Base-by-base conservation (phyloP, 2,888 invertebrate species). In the Fragum whitleyi region DNA sequence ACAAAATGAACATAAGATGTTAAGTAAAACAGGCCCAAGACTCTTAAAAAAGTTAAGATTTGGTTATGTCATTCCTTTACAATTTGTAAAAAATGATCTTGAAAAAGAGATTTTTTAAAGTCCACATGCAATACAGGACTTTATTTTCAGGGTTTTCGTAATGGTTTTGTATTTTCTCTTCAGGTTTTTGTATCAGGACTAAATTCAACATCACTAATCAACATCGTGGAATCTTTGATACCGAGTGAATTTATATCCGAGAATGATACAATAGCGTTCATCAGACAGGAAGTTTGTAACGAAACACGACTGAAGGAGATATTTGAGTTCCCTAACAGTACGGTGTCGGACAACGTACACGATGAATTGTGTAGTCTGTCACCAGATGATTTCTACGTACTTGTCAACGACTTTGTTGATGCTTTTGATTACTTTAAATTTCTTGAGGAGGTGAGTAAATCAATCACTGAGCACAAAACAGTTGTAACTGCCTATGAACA, bases 321-420 rank as follows among this genome's bases (percentile, higher is more conserved):
- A 14, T 81, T 87, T 26, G 84, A 85, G 19, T 89, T 90, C 68
- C 77, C 82, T 1, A 85, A 87, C 69, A 62, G 83, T n/a, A 75
- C 82, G 0, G 86, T 83, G 2, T 86, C 83, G 5, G 72, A 74
- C 23, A 55, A 79, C 9, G 85, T 90, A 2, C 85, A 90, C 70
- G 73, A 59, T 5, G 87, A 90, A 68, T 59, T 90, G 26, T 90
- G 90, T 81, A 83, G 81, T 47, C 74, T 90, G 28, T 86, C 85
- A 14, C 32, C 77, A 1, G 67, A 70, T 0, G 71, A 89, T 67
- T 79, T 82, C n/a, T 70, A 74, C 19, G 53, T 68, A 21, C 79
- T 90, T 19, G 75, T 74, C 36, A 72, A 86, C 42, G 88, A 86
- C 42, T 85, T 88, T 61, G 65, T 67, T 1, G 69, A 70, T 11